Evolutionary conservation across 2,888 invertebrate genomes (phyloP).

Genomic region (Timema cristinae): DNA sequence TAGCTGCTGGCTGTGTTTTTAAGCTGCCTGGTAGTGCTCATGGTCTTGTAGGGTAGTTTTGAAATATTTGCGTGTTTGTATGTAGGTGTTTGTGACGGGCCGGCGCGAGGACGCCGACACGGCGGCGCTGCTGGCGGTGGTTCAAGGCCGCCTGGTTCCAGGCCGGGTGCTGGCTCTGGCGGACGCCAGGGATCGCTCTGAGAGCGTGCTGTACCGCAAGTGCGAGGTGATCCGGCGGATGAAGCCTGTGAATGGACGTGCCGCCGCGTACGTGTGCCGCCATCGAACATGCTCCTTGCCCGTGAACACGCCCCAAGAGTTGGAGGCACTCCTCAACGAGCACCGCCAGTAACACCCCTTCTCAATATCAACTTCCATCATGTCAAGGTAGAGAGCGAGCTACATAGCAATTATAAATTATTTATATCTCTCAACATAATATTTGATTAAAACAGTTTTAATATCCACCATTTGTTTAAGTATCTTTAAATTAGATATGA

Average conservation of each 20-base stretch:
- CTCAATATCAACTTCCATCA: too few species aligned
- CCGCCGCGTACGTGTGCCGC: conserved; percentile 75
- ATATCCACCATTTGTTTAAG: too few species aligned
- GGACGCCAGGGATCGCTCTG: conserved; percentile 41
- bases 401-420: too few species aligned
- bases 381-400: too few species aligned
- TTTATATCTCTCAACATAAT: too few species aligned
- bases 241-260: conserved; percentile 54
- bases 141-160: conserved; percentile 62
- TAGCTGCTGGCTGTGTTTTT: not conserved
- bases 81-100: conserved; percentile 65
- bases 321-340: conserved; percentile 51
- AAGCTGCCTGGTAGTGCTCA: not conserved
- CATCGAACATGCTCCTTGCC: conserved; percentile 72
- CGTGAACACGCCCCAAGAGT: conserved; percentile 61
- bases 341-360: too few species aligned
- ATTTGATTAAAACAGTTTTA: too few species aligned
- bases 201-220: conserved; percentile 43
- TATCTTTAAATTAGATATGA: too few species aligned
- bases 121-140: conserved; percentile 59
- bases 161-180: conserved; percentile 64
- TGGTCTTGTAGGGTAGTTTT: not conserved
- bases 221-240: conserved; percentile 47
- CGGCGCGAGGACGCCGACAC: conserved; percentile 60
- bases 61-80: not conserved